phyloP scores from a whole-genome alignment of 2,888 invertebrate species.

The Caradrina kadenii region DNA sequence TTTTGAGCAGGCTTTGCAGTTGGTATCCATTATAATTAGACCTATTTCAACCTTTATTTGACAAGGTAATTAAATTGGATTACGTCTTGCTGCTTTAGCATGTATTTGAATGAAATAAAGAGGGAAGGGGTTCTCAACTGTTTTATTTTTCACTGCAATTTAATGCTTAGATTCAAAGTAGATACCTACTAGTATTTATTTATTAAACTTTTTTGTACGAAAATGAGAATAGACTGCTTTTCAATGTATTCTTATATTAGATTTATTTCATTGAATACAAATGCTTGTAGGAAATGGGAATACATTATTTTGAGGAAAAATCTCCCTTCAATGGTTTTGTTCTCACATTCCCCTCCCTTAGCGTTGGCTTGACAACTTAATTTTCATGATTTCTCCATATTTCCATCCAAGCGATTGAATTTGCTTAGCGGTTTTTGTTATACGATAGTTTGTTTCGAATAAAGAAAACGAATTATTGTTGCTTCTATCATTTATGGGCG shows the following conservation, averaged over 20 bases:
- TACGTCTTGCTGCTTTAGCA: conserved; percentile 58
- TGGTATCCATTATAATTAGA: conserved; percentile 66
- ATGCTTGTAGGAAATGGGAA: conserved; percentile 64
- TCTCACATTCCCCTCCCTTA: conserved; percentile 64
- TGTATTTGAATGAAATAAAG: conserved; percentile 37
- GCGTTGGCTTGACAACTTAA: conserved; percentile 71
- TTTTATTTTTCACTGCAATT: conserved; percentile 6
- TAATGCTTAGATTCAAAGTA: not conserved
- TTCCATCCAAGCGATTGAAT: conserved; percentile 72
- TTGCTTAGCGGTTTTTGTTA: conserved; percentile 60
- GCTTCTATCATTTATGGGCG: conserved; percentile 22
- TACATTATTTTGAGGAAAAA: conserved; percentile 72
- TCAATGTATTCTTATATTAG: conserved; percentile 25
- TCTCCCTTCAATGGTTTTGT: conserved; percentile 70
- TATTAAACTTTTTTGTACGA: not conserved
- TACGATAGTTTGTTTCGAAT: conserved; percentile 57
- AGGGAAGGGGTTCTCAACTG: not conserved
- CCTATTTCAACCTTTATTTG: conserved; percentile 66
- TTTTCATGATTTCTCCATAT: conserved; percentile 77
- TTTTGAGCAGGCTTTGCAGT: conserved; percentile 40
- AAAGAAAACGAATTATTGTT: conserved; percentile 56
- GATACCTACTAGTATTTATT: not conserved
- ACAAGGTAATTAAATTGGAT: conserved; percentile 67
- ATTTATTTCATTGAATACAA: conserved; percentile 62
- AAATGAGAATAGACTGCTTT: not conserved